Evolutionary conservation across 2,113 vertebrate species (phyloP).

Genomic region (Tympanuchus pallidicinctus): DNA sequence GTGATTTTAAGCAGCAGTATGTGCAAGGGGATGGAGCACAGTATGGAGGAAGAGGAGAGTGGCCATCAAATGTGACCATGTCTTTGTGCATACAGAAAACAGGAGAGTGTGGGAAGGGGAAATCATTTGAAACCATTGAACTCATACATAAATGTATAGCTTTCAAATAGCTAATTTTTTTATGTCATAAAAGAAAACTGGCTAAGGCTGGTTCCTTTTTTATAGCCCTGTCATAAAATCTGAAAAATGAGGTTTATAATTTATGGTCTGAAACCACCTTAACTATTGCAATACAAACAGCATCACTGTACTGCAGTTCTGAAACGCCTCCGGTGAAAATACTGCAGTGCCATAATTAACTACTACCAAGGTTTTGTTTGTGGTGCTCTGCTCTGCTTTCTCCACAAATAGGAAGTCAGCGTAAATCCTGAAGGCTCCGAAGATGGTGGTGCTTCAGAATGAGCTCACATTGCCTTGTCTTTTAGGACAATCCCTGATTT

Average conservation of each 20-base stretch:
- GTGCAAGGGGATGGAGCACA: neutral
- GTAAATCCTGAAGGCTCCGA: constrained; percentile 62
- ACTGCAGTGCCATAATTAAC: constrained; percentile 76
- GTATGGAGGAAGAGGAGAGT: neutral
- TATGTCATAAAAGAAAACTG: constrained; percentile 62
- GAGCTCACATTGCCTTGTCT: constrained; percentile 14
- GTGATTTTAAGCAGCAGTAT: neutral
- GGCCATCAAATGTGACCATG: neutral
- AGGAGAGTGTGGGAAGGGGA: neutral
- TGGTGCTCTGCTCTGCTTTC: constrained; percentile 49
- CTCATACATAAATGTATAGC: constrained; percentile 59
- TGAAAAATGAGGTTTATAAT: constrained; percentile 65
- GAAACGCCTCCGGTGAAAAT: constrained; percentile 68
- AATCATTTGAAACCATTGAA: constrained; percentile 13
- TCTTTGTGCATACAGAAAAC: neutral
- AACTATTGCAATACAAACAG: constrained; percentile 75
- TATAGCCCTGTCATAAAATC: constrained; percentile 44
- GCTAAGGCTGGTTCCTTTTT: constrained; percentile 43
- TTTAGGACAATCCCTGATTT: neutral
- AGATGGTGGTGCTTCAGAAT: constrained; percentile 61
- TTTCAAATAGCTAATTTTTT: constrained; percentile 64
- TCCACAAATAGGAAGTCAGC: constrained; percentile 11
- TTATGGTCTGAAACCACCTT: constrained; percentile 62
- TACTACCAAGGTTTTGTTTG: constrained; percentile 71
- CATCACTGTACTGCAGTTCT: constrained; percentile 67